Conservation (phyloP, 2,113 vertebrate genomes). For the Prolemur simus region DNA sequence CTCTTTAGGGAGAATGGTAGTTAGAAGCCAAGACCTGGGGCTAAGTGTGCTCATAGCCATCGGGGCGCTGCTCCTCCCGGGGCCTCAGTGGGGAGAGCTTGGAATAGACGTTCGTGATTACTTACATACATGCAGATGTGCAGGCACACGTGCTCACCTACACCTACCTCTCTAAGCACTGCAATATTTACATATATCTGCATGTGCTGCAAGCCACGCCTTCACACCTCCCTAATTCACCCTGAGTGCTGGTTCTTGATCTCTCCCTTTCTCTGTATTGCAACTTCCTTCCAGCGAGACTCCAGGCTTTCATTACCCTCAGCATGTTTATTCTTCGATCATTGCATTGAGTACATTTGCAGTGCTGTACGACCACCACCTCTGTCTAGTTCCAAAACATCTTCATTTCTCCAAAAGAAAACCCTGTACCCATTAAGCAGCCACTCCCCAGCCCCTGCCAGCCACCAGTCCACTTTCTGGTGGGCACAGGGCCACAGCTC, state of each 20-base stretch:
- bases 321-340: background rate
- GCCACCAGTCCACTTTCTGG: accelerated
- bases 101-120: too few relatives aligned
- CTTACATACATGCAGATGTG: accelerated
- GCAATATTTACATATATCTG: too few relatives aligned
- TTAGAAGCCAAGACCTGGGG: background rate
- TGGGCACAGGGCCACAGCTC: background rate
- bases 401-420: background rate
- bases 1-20: background rate
- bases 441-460: background rate
- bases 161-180: background rate
- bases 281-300: background rate
- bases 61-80: background rate
- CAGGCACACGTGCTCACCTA: too few relatives aligned
- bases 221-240: background rate
- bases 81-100: background rate
- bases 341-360: background rate
- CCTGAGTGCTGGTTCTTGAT: too few relatives aligned
- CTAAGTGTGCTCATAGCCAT: background rate
- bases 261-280: background rate
- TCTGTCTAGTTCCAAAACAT: background rate
- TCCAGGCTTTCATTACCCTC: background rate
- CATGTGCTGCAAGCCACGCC: background rate
- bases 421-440: background rate
- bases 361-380: background rate